Evolutionary conservation across 2,113 vertebrate genomes (phyloP), one percentile per base, ranked within the genome.

Genomic region (Dinomys branickii): DNA sequence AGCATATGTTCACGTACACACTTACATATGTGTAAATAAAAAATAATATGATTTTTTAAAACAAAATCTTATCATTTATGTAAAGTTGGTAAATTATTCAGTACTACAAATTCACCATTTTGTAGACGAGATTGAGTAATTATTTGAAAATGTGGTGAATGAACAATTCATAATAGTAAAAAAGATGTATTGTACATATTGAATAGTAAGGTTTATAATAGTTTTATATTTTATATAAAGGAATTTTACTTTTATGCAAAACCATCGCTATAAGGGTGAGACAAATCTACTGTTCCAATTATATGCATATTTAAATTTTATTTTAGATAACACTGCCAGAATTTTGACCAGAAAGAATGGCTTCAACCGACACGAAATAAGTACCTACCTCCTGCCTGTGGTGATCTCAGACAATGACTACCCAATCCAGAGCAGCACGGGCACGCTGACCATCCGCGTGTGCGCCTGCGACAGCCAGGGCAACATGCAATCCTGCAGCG

Each of bases 341-440:
- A 99, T 99, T 98, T 94, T 99, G 98, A 99, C 99, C 0, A 98
- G 99, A 93, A 98, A 99, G 90, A 99, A 99, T 28, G 99, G 99
- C 35, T 99, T 99, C 97, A 99, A 99, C 54, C 98, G 99, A 28
- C 99, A 99, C 2, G 99, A 99, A 98, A 99, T 99, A 97, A 99
- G 98, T 94, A 98, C 99, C 61, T 99, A 99, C 93, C 98, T 99
- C 84, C 98, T 99, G 88, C 99, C 99, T 0, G 99, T 99, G 58
- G 99, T 99, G 94, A 99, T 99, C 95, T 99, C 99, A 0, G 99
- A 99, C 98, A 99, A 99, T 0, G 99, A 99, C 94, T 99, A 99
- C 97, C 99, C 99, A 0, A 99, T 99, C 54, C 99, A 99, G 98
- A 99, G 99, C 98, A 99, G 99, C 98, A 99, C 99, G 0, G 99